Base-by-base conservation (phyloP, 2,113 vertebrate genomes). In the Zeus faber region DNA sequence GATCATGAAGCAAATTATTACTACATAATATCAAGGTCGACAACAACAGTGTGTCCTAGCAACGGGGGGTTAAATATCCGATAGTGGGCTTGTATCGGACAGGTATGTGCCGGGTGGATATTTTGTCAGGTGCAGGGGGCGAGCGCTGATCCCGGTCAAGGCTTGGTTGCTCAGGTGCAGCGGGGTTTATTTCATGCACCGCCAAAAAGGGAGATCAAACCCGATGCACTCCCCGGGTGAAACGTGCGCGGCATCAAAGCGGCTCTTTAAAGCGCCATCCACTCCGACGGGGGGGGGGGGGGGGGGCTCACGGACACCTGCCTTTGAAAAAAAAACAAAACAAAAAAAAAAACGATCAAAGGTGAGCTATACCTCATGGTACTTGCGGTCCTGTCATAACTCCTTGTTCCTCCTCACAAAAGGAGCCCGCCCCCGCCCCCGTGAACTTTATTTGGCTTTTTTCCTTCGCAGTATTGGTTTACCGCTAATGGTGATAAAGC, bases 181-280 rank as follows among this genome's bases (percentile, higher is more conserved):
- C 25, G 40, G 37, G 67, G 44, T n/a, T 11, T 14, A 4, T 74
- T 65, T 77, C 57, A 77, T 74, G 50, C 48, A 5, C 29, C 59
- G 66, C 50, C 70, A 72, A 46, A 35, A 63, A 31, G 20, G 35
- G 43, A 77, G 74, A 79, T 81, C 82, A 76, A 74, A 64, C 53
- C 35, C 48, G 37, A 46, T 67, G 56, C 29, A 26, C 41, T 66
- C 53, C 41, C 56, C 33, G 35, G 43, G 41, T 62, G 35, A 20
- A 58, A 60, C 62, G 46, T 16, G 58, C 47, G 41, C 72, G 62
- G 77, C 84, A 78, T 84, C 79, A 85, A 82, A 86, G 20, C 6
- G 4, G 0, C 10, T 68, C 58, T 74, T 79, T 49, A 61, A 58
- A 52, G 58, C 62, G 54, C 14, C 64, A 75, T 13, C 40, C 21